Evolutionary conservation across 2,888 invertebrate species (phyloP).

Genomic region (Cryptophagus acutangulus): DNA sequence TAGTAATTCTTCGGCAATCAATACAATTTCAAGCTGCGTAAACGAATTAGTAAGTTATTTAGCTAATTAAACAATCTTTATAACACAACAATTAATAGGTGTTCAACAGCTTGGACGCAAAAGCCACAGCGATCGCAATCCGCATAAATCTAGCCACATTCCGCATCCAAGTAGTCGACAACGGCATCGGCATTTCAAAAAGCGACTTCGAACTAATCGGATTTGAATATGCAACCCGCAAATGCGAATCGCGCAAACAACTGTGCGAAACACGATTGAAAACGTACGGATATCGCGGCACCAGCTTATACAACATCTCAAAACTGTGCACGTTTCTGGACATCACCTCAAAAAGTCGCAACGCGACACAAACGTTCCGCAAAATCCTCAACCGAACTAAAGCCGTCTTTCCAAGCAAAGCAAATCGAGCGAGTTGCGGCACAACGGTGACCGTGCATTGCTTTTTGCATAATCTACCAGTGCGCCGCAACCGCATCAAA

Average conservation of each 20-base stretch:
- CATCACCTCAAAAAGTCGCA: not conserved
- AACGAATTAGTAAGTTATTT: conserved; percentile 56
- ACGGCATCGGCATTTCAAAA: conserved; percentile 63
- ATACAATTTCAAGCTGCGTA: conserved; percentile 55
- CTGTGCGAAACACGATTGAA: conserved; percentile 52
- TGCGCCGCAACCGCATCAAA: conserved; percentile 55
- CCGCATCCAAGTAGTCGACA: conserved; percentile 71
- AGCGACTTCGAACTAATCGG: conserved; percentile 57
- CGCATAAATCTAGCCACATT: conserved; percentile 57
- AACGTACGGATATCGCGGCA: conserved; percentile 64
- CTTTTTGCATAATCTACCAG: conserved; percentile 59
- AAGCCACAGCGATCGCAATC: conserved; percentile 64
- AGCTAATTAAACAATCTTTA: conserved; percentile 2
- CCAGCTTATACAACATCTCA: conserved; percentile 60
- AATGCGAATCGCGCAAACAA: conserved; percentile 53
- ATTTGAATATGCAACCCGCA: conserved; percentile 60
- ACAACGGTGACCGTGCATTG: conserved; percentile 68
- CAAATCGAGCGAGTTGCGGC: conserved; percentile 59
- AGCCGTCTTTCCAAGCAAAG: not conserved
- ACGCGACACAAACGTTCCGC: not conserved
- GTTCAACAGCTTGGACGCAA: conserved; percentile 66
- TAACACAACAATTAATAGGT: conserved; percentile 49
- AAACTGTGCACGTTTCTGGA: not conserved
- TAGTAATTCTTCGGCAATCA: conserved; percentile 56
- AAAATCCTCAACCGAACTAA: not conserved